A percentile compares a stretch with the other conserved stretches of the same genome.
These are phyloP conservation scores for Pheosia tremula DNA, from an alignment of 2,888 invertebrate species.

Conservation along the genomic window DNA sequence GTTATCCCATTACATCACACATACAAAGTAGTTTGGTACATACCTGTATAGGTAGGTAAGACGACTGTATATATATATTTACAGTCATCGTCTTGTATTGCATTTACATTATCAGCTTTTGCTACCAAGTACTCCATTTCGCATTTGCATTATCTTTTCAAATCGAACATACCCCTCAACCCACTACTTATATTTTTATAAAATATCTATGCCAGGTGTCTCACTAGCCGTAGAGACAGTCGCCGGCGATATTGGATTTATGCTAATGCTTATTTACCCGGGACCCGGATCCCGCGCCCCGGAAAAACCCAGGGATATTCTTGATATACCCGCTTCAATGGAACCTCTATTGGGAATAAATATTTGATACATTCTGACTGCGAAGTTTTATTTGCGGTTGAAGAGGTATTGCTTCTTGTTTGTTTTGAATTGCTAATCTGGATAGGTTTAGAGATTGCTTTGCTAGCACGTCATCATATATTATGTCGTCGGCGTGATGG, in stretches of 20 bases:
- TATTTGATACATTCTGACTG: slow-evolving; percentile 14
- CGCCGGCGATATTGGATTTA: slow-evolving; percentile 73
- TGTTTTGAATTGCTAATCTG: not conserved
- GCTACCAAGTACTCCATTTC: too few species aligned
- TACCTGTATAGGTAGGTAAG: too few species aligned
- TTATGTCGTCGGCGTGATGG: not conserved
- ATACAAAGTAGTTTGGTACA: too few species aligned
- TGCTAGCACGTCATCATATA: not conserved
- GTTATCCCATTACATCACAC: too few species aligned
- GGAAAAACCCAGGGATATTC: slow-evolving; percentile 17
- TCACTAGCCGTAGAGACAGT: slow-evolving; percentile 35
- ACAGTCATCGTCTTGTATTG: too few species aligned
- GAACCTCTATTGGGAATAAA: slow-evolving; percentile 18
- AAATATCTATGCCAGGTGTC: slow-evolving; percentile 62
- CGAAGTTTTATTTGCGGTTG: slow-evolving; percentile 3
- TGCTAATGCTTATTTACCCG: slow-evolving; percentile 73
- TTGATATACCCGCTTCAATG: slow-evolving; percentile 14
- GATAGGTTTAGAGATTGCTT: not conserved
- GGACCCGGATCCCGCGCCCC: slow-evolving; percentile 11
- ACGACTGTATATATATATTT: too few species aligned
- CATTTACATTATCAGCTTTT: too few species aligned
- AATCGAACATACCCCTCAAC: not conserved
- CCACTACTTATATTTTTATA: slow-evolving; percentile 43
- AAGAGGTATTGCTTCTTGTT: not conserved
- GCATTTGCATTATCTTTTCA: not conserved